A percentile compares a stretch with the other conserved stretches of the same genome.
Conservation (phyloP, 53 echinoderm and acorn worm genomes). For the Crossaster papposus region DNA sequence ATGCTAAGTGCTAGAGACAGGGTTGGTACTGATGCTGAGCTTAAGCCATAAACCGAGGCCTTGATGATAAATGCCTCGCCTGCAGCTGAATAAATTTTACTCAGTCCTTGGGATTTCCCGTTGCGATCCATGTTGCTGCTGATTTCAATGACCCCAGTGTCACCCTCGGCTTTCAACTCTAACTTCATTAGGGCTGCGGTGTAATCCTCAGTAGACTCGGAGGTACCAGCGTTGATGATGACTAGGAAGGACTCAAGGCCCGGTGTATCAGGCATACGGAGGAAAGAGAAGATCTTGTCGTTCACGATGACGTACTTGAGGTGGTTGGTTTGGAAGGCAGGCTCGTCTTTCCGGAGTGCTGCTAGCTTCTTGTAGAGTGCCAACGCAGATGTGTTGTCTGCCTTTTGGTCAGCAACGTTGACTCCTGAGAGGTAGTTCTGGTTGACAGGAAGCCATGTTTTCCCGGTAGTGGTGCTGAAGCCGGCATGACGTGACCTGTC, state of each 20-base stretch:
- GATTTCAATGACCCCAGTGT: conserved; percentile 56
- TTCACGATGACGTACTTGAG: conserved; percentile 68
- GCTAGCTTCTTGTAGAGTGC: conserved; percentile 75
- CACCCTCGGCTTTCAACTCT: conserved; percentile 25
- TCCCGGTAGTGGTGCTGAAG: conserved; percentile 65
- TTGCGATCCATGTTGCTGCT: conserved; percentile 76
- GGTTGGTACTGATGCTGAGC: conserved; percentile 3
- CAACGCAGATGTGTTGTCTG: conserved; percentile 64
- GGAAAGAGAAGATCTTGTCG: conserved; percentile 73
- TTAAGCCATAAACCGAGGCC: background rate
- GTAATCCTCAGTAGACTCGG: conserved; percentile 58
- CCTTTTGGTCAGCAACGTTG: conserved; percentile 70
- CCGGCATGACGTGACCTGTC: conserved; percentile 63
- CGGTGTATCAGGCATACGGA: conserved; percentile 69
- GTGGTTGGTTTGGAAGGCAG: conserved; percentile 57
- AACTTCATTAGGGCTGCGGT: background rate
- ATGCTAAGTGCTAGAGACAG: background rate
- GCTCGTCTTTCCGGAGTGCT: conserved; percentile 51
- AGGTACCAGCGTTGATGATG: conserved; percentile 78
- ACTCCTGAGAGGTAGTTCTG: conserved; percentile 66
- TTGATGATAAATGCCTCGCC: conserved; percentile 82
- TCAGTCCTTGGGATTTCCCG: conserved; percentile 54
- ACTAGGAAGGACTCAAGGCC: conserved; percentile 64
- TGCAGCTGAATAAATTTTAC: conserved; percentile 39
- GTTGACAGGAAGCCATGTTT: conserved; percentile 87